These are phyloP conservation scores for Chelonoidis abingdonii DNA, from an alignment of 2,113 vertebrate species.

Conservation along the genomic window DNA sequence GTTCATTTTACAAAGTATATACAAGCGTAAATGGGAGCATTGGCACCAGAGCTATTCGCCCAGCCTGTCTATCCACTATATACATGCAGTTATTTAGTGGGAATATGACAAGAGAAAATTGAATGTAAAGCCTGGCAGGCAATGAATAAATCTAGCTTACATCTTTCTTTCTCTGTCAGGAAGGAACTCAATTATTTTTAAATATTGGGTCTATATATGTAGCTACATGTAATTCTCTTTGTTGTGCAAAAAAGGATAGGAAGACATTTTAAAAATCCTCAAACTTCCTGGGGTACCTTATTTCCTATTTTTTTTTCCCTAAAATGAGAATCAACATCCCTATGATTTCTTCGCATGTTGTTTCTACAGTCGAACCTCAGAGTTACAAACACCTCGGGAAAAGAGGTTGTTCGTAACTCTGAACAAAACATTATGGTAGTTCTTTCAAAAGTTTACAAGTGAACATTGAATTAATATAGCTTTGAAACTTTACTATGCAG, in stretches of 20 bases:
- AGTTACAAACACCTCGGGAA: no score
- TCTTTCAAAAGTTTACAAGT: no score
- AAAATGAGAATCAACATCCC: background rate
- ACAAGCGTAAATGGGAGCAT: background rate
- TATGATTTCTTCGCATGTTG: background rate
- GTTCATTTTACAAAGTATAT: background rate
- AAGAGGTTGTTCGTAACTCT: no score
- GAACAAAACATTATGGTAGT: no score
- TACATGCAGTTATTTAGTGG: background rate
- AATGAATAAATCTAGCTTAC: background rate
- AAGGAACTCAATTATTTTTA: background rate
- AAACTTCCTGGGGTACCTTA: background rate
- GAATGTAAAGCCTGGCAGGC: background rate
- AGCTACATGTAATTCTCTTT: background rate
- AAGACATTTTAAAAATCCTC: background rate
- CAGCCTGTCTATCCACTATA: background rate
- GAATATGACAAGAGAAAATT: background rate
- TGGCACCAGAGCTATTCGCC: background rate
- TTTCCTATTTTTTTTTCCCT: background rate
- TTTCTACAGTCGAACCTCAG: no score
- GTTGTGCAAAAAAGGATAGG: background rate
- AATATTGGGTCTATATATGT: rapidly evolving
- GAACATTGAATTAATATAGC: no score
- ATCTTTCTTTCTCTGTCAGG: background rate
- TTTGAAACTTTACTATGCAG: no score